phyloP scores from a whole-genome alignment of 2,797 vertebrate species.

The Trachops cirrhosus region DNA sequence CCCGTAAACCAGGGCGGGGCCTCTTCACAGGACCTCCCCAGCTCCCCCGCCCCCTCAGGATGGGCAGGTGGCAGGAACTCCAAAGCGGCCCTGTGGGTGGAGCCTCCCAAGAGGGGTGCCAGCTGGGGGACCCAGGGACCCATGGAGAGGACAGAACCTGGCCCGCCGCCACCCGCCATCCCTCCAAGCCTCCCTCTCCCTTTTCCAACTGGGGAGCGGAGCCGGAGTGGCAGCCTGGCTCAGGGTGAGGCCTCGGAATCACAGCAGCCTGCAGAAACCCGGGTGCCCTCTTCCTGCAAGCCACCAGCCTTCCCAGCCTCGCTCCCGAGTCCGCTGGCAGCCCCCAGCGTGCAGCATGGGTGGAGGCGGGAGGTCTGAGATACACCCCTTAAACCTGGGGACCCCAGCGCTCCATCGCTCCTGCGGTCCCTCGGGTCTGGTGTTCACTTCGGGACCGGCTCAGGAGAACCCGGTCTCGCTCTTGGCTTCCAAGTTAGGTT shows the following conservation, averaged over 20 bases:
- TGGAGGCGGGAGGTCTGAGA: accelerated
- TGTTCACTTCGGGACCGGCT: background rate
- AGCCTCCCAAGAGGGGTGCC: background rate
- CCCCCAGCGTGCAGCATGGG: background rate
- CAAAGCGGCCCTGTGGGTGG: accelerated
- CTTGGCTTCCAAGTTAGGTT: background rate
- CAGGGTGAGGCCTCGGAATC: background rate
- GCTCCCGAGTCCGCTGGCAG: accelerated
- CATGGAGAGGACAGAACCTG: background rate
- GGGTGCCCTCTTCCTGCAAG: background rate
- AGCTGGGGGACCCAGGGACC: background rate
- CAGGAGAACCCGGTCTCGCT: background rate
- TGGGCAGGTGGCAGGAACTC: background rate
- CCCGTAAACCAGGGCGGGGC: background rate
- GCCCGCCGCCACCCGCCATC: accelerated
- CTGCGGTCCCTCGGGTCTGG: background rate
- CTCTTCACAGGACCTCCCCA: background rate
- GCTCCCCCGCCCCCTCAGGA: background rate
- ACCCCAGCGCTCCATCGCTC: accelerated
- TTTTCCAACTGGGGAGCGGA: accelerated
- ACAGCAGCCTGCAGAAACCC: accelerated
- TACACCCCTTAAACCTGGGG: accelerated
- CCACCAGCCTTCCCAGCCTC: background rate
- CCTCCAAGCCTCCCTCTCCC: background rate
- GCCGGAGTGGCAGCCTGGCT: background rate